phyloP scores from a whole-genome alignment of 2,888 invertebrate genomes.

The Rhaphigaster nebulosa region DNA sequence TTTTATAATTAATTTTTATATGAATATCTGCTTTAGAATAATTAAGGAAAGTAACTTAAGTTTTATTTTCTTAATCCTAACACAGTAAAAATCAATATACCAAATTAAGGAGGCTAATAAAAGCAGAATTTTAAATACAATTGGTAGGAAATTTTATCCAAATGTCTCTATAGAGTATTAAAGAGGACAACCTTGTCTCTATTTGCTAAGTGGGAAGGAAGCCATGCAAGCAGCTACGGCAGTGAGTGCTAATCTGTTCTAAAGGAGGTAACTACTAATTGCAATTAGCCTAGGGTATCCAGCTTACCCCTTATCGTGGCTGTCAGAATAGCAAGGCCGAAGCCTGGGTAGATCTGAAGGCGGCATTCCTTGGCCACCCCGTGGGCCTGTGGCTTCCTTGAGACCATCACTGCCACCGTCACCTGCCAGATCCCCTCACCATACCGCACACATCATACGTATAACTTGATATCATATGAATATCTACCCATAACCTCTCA shows the following conservation, averaged over 20 bases:
- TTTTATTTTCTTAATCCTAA: no score
- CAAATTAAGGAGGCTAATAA: background rate
- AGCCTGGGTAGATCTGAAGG: constrained; percentile 58
- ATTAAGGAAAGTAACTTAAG: no score
- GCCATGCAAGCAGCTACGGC: constrained; percentile 42
- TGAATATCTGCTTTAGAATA: no score
- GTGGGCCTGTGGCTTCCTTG: constrained; percentile 15
- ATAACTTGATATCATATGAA: background rate
- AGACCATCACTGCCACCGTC: constrained; percentile 49
- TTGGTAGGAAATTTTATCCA: background rate
- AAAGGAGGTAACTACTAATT: background rate
- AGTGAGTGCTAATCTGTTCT: background rate
- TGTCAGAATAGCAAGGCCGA: constrained; percentile 57
- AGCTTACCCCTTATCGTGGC: constrained; percentile 55
- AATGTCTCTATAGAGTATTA: background rate
- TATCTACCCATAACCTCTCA: constrained; percentile 22
- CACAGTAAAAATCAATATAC: no score
- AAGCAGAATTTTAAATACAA: background rate
- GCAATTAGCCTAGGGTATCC: background rate
- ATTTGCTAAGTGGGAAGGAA: background rate
- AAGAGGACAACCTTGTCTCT: background rate
- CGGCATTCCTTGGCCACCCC: constrained; percentile 55
- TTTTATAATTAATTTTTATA: background rate
- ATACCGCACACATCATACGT: constrained; percentile 17
- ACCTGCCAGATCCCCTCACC: constrained; percentile 6